Evolutionary conservation across 2,888 invertebrate genomes (phyloP).

Genomic region (Myopa testacea): DNA sequence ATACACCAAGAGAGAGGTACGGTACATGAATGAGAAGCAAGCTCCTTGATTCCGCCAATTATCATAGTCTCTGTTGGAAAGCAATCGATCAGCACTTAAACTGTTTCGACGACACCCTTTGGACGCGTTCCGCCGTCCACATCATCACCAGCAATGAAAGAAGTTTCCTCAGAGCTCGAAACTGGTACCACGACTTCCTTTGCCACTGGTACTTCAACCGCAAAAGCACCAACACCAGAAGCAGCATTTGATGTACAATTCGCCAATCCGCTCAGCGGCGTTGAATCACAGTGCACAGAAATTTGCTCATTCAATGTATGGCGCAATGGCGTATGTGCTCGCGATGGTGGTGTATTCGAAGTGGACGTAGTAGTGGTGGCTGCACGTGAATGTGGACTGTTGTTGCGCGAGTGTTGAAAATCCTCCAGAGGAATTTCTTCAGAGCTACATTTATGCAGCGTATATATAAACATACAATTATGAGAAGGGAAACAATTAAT

Average conservation of each 20-base stretch:
- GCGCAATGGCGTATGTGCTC: slow-evolving; percentile 69
- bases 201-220: slow-evolving; percentile 56
- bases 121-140: slow-evolving; percentile 67
- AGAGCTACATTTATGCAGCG: slow-evolving; percentile 65
- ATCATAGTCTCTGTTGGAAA: no score
- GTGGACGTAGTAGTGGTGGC: slow-evolving; percentile 36
- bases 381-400: slow-evolving; percentile 66
- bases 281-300: slow-evolving; percentile 53
- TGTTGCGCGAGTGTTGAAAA: slow-evolving; percentile 74
- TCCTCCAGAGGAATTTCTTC: slow-evolving; percentile 87
- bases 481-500: neutral
- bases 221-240: slow-evolving; percentile 47
- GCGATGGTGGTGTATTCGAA: slow-evolving; percentile 57
- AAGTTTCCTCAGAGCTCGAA: slow-evolving; percentile 79
- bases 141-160: slow-evolving; percentile 74
- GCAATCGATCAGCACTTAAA: slow-evolving; percentile 58
- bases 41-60: no score
- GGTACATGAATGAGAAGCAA: no score
- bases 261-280: neutral
- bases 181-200: slow-evolving; percentile 54
- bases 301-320: slow-evolving; percentile 54
- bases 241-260: slow-evolving; percentile 11
- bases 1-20: neutral
- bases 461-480: neutral
- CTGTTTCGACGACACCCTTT: slow-evolving; percentile 70